Conservation (phyloP, 2,797 vertebrate genomes). For the Columba guinea region DNA sequence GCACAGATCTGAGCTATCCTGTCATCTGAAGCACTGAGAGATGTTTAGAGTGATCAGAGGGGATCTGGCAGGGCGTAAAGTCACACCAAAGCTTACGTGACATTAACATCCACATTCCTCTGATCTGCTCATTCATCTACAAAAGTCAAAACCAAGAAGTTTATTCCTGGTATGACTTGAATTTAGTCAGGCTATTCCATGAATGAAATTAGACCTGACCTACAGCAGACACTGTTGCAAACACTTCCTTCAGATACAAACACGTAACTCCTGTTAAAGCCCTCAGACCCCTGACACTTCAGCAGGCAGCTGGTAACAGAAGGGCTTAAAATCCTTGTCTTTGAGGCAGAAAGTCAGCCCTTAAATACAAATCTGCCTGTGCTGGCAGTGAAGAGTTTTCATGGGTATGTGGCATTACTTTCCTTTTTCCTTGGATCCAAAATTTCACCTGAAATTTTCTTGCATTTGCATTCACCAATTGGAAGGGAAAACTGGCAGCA, state of each 20-base stretch:
- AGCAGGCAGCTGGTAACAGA: background rate
- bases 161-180: background rate
- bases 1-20: background rate
- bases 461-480: background rate
- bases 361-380: background rate
- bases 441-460: background rate
- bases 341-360: background rate
- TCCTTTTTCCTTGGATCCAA: background rate
- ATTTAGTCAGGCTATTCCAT: background rate
- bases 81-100: background rate
- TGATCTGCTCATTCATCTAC: background rate
- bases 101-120: background rate
- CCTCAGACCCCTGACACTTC: background rate
- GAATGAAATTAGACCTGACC: background rate
- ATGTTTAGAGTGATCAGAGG: background rate
- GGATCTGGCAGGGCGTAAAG: background rate
- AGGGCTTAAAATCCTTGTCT: background rate
- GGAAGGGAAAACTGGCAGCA: background rate
- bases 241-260: background rate
- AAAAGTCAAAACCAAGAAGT: background rate
- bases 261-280: background rate
- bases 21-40: background rate
- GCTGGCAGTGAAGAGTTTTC: background rate
- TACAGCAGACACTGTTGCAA: background rate
- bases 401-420: background rate